These are phyloP conservation scores for human (Homo sapiens) DNA, from an alignment of 2,113 vertebrate species.

Conservation along the genomic window GRCh38 chr1:58726501-58727000, in stretches of 20 bases:
- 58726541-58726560: not conserved
- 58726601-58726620: not conserved
- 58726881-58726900: not conserved
- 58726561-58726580: conserved; percentile 15
- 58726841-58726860: not conserved
- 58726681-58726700: not conserved
- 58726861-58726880: not conserved
- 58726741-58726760: not conserved
- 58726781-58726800: not conserved
- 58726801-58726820: not conserved
- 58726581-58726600: not conserved
- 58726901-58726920: not conserved
- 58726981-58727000: not conserved
- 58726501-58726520: not conserved
- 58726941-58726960: not conserved
- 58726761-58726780: not conserved
- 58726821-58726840: not conserved
- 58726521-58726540: not conserved
- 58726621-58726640: not conserved
- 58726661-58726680: not conserved
- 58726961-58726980: not conserved
- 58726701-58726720: not conserved
- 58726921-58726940: not conserved
- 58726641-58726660: not conserved
- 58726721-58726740: not conserved